These are phyloP conservation scores for Chloropsis hardwickii DNA, from an alignment of 2,113 vertebrate species.

Conservation along the genomic window DNA sequence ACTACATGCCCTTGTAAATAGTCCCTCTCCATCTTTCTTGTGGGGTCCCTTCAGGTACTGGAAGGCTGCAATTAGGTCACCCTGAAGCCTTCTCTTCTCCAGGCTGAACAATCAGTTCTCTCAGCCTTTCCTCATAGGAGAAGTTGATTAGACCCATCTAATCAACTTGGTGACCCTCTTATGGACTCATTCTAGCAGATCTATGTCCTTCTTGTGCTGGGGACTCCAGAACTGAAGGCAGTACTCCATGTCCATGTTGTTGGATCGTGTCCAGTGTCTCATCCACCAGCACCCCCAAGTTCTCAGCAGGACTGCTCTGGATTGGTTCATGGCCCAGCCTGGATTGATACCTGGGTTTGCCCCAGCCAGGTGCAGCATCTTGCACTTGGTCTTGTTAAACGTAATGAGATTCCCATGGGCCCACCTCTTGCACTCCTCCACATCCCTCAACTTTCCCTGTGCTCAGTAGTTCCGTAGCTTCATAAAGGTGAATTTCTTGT, in stretches of 20 bases:
- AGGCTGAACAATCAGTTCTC: background rate
- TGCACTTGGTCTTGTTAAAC: background rate
- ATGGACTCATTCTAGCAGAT: background rate
- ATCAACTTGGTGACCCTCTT: background rate
- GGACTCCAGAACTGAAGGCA: background rate
- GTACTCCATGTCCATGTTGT: rapidly evolving
- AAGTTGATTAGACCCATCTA: background rate
- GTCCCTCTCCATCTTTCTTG: background rate
- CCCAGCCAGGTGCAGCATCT: background rate
- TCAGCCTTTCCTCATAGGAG: background rate
- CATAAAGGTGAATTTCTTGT: background rate
- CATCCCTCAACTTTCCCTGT: background rate
- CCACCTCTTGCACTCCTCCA: background rate
- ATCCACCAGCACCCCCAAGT: background rate
- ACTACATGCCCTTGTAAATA: background rate
- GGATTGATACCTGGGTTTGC: background rate
- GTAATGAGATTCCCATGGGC: background rate
- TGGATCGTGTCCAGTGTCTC: background rate
- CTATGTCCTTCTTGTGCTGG: background rate
- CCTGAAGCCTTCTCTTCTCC: background rate
- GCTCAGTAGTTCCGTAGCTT: background rate
- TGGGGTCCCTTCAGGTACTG: background rate
- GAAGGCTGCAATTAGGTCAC: background rate
- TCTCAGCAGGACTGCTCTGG: background rate
- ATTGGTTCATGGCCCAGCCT: background rate